These are phyloP conservation scores for Caenorhabditis sp. DNA, from an alignment of 2,888 invertebrate genomes.

Conservation along the genomic window DNA sequence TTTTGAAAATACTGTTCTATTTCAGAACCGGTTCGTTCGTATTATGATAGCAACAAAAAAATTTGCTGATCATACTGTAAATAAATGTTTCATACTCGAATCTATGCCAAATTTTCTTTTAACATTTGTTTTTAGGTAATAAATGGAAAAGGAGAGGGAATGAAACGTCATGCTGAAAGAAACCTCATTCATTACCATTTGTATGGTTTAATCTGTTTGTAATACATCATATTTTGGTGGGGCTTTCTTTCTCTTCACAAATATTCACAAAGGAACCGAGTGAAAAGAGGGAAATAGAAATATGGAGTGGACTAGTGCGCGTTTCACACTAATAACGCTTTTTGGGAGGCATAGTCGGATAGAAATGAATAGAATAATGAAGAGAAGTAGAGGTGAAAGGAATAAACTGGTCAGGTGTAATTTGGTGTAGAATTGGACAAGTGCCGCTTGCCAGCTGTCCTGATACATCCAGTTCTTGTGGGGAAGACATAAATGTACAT, in stretches of 20 bases:
- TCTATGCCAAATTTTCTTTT: too few species aligned
- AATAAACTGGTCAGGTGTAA: constrained; percentile 64
- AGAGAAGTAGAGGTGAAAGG: constrained; percentile 14
- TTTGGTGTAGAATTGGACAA: constrained; percentile 36
- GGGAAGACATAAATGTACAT: not conserved
- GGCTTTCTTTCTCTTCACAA: not conserved
- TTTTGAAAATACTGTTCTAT: not conserved
- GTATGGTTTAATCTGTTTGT: too few species aligned
- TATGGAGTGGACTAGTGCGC: constrained; percentile 21
- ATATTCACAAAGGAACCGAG: constrained; percentile 12
- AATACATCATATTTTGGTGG: too few species aligned
- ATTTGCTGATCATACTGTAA: not conserved
- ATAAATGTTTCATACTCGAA: not conserved
- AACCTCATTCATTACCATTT: too few species aligned
- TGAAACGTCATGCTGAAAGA: too few species aligned
- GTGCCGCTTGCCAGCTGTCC: constrained; percentile 11
- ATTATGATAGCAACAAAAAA: constrained; percentile 11
- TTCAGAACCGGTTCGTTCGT: constrained; percentile 17
- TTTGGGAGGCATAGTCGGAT: not conserved
- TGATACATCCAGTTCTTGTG: constrained; percentile 11
- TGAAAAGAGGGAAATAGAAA: not conserved
- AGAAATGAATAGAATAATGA: not conserved
- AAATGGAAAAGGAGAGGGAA: too few species aligned
- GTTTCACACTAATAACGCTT: constrained; percentile 46
- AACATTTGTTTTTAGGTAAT: too few species aligned